Conservation (phyloP, 1,140 invertebrate species). For the Venturia canescens region DNA sequence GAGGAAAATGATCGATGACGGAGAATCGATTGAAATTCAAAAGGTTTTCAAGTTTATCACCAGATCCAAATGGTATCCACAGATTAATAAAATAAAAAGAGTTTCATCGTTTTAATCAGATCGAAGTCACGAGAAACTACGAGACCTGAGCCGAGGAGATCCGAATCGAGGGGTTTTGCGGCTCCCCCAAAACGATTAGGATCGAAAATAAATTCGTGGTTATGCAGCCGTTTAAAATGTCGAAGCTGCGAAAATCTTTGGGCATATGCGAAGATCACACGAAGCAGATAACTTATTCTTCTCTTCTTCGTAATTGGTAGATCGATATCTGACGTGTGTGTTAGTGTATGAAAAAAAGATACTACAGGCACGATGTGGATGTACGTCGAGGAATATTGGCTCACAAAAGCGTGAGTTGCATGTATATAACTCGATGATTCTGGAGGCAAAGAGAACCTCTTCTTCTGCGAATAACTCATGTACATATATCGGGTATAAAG, state of each 20-base stretch:
- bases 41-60: no score
- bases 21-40: no score
- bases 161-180: no score
- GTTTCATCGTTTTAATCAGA: no score
- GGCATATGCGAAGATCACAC: slow-evolving; percentile 1
- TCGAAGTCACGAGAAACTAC: no score
- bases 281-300: slow-evolving; percentile 8
- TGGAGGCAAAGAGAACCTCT: slow-evolving; percentile 6
- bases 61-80: no score
- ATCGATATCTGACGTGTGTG: slow-evolving; percentile 6
- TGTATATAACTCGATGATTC: neutral
- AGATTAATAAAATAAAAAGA: no score
- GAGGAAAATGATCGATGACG: no score
- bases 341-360: neutral
- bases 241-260: neutral
- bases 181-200: no score
- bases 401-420: slow-evolving; percentile 1
- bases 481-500: slow-evolving; percentile 18
- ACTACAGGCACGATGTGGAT: neutral
- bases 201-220: no score
- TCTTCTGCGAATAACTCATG: slow-evolving; percentile 38
- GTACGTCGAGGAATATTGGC: neutral
- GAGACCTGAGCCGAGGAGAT: no score
- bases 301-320: slow-evolving; percentile 30
- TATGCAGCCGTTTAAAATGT: neutral